Evolutionary conservation across 2,113 vertebrate genomes (phyloP), one percentile per base, ranked within the genome.

Genomic region (Dolichotis patagonum): DNA sequence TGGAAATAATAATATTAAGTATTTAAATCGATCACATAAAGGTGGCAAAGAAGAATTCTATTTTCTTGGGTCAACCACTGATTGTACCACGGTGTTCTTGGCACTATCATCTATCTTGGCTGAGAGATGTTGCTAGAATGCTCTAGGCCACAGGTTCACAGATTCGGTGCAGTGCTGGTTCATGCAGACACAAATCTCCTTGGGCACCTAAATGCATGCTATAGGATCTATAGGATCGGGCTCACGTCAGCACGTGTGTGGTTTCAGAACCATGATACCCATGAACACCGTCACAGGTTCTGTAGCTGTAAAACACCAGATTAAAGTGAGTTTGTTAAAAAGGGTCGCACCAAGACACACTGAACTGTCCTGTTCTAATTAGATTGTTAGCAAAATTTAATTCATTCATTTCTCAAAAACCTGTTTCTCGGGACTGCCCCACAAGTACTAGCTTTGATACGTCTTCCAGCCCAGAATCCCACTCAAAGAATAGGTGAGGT

Each of bases 61-160:
- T 87, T 98, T 97, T 97, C 91, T 96, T 96, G 95, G 94, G 88
- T 91, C 98, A 87, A 24, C 75, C 85, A 73, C 94, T 98, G 97
- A 97, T 9, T 67, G 94, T 81, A 49, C 63, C 81, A 35, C 86
- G 95, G 95, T 28, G 95, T 95, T 96, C 95, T 95, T 85, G 91
- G 87, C n/a, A n/a, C n/a, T n/a, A n/a, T n/a, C n/a, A n/a, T n/a
- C n/a, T n/a, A n/a, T n/a, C n/a, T n/a, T n/a, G n/a, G n/a, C n/a
- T n/a, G n/a, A n/a, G n/a, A n/a, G n/a, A n/a, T n/a, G n/a, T 46
- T 46, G 46, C 96, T 88, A 91, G 17, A 93, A 92, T 78, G 30
- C 95, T 97, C 97, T 86, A 97, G 94, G 80, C 56, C 75, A 56
- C 85, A 95, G 82, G 95, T 92, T 84, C 75, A 56, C 85, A 95